Conservation (phyloP, 2,113 vertebrate genomes). For the Sinocyclocheilus anshuiensis region DNA sequence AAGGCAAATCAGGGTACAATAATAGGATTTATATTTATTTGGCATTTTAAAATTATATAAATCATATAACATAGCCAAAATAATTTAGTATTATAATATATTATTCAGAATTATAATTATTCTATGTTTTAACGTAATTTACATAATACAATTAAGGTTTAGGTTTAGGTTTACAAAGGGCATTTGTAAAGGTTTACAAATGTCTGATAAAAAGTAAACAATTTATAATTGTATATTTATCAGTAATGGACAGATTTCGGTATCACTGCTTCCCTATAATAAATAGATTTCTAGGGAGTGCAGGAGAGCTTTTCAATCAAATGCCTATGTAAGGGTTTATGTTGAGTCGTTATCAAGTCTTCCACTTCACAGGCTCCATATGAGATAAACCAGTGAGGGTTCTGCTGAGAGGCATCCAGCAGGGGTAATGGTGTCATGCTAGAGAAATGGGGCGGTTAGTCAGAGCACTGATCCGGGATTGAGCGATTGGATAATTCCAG, state of each 20-base stretch:
- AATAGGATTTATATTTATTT: not conserved
- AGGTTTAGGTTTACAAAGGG: too few species aligned
- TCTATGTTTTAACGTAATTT: too few species aligned
- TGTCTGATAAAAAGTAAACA: too few species aligned
- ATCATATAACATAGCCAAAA: not conserved
- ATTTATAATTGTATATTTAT: not conserved
- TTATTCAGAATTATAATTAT: not conserved
- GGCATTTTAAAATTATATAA: not conserved
- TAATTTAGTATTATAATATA: not conserved
- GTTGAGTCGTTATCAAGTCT: constrained; percentile 25
- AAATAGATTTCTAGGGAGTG: not conserved
- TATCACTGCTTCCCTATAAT: constrained; percentile 7
- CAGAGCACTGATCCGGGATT: constrained; percentile 59
- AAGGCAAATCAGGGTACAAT: too few species aligned
- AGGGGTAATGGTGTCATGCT: constrained; percentile 48
- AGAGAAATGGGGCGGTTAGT: constrained; percentile 58
- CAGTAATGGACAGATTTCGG: not conserved
- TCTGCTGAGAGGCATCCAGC: constrained; percentile 14
- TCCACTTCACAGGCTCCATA: constrained; percentile 12
- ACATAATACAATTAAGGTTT: too few species aligned
- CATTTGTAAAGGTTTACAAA: too few species aligned
- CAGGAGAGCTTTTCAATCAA: constrained; percentile 2
- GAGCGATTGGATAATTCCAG: constrained; percentile 59
- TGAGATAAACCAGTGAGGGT: constrained; percentile 38
- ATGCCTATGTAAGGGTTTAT: constrained; percentile 29